Evolutionary conservation across 2,797 vertebrate species (phyloP).

Genomic region (Eospalax fontanierii): DNA sequence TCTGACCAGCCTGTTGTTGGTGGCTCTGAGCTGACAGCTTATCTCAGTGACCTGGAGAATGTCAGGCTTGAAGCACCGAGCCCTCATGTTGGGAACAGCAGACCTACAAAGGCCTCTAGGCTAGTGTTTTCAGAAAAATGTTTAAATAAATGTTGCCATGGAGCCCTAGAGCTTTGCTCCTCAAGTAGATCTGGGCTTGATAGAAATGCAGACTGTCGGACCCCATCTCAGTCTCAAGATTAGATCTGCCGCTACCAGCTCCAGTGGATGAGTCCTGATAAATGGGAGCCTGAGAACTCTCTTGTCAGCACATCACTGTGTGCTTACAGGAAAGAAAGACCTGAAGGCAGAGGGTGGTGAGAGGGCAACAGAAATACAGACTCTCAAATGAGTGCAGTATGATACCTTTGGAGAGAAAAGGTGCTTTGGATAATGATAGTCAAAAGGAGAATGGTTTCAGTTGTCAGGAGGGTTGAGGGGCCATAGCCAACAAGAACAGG

Average conservation of each 20-base stretch:
- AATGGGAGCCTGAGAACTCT: not conserved
- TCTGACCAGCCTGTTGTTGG: not conserved
- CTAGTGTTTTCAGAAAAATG: not conserved
- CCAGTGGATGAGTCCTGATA: not conserved
- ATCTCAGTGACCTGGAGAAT: not conserved
- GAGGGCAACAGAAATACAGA: too few relatives aligned
- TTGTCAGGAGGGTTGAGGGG: not conserved
- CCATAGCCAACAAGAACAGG: not conserved
- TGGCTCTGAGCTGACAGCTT: not conserved
- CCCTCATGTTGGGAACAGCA: not conserved
- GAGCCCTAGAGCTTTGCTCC: not conserved
- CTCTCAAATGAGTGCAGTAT: not conserved
- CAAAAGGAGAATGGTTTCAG: not conserved
- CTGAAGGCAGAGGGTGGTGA: not conserved
- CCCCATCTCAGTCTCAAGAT: not conserved
- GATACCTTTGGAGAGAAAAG: not conserved
- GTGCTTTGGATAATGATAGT: not conserved
- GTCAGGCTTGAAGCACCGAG: not conserved
- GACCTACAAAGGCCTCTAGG: not conserved
- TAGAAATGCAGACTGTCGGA: not conserved
- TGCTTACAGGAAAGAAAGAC: not conserved
- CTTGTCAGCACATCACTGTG: not conserved
- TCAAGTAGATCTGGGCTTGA: not conserved
- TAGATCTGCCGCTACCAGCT: not conserved
- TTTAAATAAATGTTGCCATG: not conserved